Percentiles rank a stretch among this genome's conserved stretches.
Conservation (phyloP, 2,113 vertebrate species). For the Gallinago paraguaiae region DNA sequence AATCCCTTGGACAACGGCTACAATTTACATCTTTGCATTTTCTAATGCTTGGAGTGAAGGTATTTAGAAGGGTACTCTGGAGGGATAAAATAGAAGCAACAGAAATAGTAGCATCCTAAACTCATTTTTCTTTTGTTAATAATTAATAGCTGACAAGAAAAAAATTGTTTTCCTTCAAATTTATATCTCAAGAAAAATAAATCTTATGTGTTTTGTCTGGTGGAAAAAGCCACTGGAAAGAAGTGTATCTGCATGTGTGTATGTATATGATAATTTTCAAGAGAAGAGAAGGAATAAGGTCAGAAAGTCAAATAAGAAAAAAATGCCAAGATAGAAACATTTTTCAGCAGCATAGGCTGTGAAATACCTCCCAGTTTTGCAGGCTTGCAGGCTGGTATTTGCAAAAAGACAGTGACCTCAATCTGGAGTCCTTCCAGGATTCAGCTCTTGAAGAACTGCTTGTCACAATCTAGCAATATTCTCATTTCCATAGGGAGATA, state of each 20-base stretch:
- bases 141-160: conserved; percentile 27
- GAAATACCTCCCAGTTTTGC: not conserved
- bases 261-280: not conserved
- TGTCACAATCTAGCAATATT: conserved; percentile 25
- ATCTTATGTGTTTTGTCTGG: not conserved
- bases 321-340: not conserved
- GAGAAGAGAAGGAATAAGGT: not conserved
- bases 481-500: conserved; percentile 55
- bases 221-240: conserved; percentile 37
- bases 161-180: not conserved
- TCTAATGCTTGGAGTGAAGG: conserved; percentile 19
- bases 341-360: not conserved
- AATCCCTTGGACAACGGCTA: conserved; percentile 15
- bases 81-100: not conserved
- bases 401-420: conserved; percentile 19
- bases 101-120: conserved; percentile 6
- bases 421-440: conserved; percentile 60
- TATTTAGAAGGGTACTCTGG: conserved; percentile 55
- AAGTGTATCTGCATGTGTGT: not conserved
- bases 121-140: conserved; percentile 31
- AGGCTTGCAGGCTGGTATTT: not conserved
- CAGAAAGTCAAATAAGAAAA: conserved; percentile 31
- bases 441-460: conserved; percentile 54
- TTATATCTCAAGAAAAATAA: conserved; percentile 19
- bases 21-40: conserved; percentile 46